A percentile compares a stretch with the other conserved stretches of the same genome.
Conservation (phyloP, 1,140 invertebrate genomes). For the Idris sp. region DNA sequence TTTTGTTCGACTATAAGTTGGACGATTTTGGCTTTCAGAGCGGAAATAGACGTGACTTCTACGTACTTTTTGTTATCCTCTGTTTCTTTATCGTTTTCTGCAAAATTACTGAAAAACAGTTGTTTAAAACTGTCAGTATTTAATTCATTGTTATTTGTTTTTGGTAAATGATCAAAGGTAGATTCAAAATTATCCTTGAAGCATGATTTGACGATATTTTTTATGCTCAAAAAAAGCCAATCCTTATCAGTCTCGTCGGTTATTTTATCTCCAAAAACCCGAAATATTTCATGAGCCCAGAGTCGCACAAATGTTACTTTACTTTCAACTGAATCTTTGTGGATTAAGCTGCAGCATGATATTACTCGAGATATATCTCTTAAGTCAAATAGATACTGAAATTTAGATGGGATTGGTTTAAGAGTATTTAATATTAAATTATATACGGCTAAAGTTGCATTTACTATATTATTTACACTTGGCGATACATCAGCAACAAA, state of each 20-base stretch:
- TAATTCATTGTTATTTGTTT: constrained; percentile 73
- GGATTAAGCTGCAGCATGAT: constrained; percentile 82
- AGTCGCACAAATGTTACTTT: constrained; percentile 78
- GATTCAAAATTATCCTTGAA: constrained; percentile 80
- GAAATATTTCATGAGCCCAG: constrained; percentile 85
- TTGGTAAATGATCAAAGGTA: constrained; percentile 74
- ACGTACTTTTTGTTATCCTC: constrained; percentile 81
- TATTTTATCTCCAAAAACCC: constrained; percentile 85
- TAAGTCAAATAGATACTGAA: constrained; percentile 84
- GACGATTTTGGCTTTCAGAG: constrained; percentile 79
- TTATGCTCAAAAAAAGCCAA: constrained; percentile 80
- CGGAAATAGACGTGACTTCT: constrained; percentile 81
- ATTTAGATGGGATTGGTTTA: constrained; percentile 81
- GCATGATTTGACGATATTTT: constrained; percentile 75
- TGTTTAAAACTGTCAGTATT: constrained; percentile 80
- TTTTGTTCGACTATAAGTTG: constrained; percentile 83
- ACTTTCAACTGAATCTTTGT: constrained; percentile 82
- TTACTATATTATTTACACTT: constrained; percentile 80
- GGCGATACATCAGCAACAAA: constrained; percentile 81
- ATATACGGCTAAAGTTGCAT: constrained; percentile 82
- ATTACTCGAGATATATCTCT: constrained; percentile 82
- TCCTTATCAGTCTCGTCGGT: constrained; percentile 79
- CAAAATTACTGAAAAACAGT: constrained; percentile 83
- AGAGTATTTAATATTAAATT: constrained; percentile 78
- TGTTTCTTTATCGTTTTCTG: constrained; percentile 76